These are phyloP conservation scores for Axinella damicornis DNA, from an alignment of 37 sponge, comb jelly and placozoan species.

Conservation along the genomic window DNA sequence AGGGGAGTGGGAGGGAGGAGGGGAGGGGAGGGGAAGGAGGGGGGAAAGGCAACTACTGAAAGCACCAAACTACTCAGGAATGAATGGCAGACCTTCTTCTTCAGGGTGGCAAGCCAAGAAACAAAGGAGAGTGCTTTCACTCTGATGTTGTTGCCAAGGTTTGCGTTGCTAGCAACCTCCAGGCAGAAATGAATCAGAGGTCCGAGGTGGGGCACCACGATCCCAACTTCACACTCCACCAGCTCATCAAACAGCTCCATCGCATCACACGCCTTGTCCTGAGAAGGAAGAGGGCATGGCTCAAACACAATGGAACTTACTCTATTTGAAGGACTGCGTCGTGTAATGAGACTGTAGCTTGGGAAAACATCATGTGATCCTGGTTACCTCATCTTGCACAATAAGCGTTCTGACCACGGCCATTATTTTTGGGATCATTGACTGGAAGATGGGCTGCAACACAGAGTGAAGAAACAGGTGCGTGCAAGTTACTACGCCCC, in stretches of 20 bases:
- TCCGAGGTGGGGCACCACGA: constrained; percentile 76
- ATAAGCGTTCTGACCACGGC: constrained; percentile 50
- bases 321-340: too few relatives aligned
- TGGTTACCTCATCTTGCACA: constrained; percentile 62
- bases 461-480: too few relatives aligned
- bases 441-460: constrained; percentile 57
- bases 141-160: constrained; percentile 75
- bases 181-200: constrained; percentile 83
- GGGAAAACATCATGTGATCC: too few relatives aligned
- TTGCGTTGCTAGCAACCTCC: constrained; percentile 67
- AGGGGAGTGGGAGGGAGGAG: too few relatives aligned
- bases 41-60: too few relatives aligned
- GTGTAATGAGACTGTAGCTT: too few relatives aligned
- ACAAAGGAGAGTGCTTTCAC: constrained; percentile 90
- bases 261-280: constrained; percentile 94
- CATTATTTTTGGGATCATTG: constrained; percentile 71
- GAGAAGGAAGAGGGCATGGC: neutral
- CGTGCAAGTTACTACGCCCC: too few relatives aligned
- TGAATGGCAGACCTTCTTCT: constrained; percentile 98
- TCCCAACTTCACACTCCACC: constrained; percentile 88
- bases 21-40: too few relatives aligned
- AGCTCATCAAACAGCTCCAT: constrained; percentile 99
- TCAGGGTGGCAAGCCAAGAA: constrained; percentile 79
- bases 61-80: too few relatives aligned
- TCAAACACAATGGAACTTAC: neutral